These are phyloP conservation scores for Tupaia chinensis DNA, from an alignment of 2,113 vertebrate species.

Conservation along the genomic window DNA sequence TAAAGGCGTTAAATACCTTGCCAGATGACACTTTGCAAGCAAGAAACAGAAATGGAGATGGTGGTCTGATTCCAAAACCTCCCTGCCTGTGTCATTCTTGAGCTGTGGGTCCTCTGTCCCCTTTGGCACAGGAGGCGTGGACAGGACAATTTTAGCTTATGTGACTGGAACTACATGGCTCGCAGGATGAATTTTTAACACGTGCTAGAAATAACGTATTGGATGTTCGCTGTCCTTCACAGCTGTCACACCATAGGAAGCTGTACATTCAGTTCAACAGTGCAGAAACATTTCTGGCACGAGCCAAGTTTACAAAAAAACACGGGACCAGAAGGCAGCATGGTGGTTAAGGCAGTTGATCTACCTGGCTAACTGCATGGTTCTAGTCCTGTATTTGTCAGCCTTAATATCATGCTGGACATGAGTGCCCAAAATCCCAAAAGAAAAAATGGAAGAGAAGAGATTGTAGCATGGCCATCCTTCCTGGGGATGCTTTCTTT, in stretches of 20 bases:
- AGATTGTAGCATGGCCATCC: too few relatives aligned
- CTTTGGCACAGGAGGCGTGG: background rate
- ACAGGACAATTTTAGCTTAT: background rate
- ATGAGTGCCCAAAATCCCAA: too few relatives aligned
- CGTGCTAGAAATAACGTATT: slow-evolving; percentile 51
- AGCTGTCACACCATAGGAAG: slow-evolving; percentile 40
- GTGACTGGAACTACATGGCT: background rate
- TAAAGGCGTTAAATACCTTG: background rate
- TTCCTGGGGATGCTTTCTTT: too few relatives aligned
- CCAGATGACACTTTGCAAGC: background rate
- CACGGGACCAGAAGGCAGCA: too few relatives aligned
- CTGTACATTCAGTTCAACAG: background rate
- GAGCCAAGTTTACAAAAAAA: background rate
- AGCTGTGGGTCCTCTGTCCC: background rate
- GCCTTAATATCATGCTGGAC: too few relatives aligned
- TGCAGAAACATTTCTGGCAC: slow-evolving; percentile 15
- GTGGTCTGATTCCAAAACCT: background rate
- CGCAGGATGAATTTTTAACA: slow-evolving; percentile 26
- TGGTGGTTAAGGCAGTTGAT: too few relatives aligned
- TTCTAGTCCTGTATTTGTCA: too few relatives aligned
- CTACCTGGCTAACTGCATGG: too few relatives aligned
- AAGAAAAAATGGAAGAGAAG: too few relatives aligned
- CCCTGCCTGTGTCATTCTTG: background rate
- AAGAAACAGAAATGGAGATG: background rate
- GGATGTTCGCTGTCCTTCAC: background rate